Percentiles rank a stretch among this genome's conserved stretches.
These are phyloP conservation scores for Aphodius granarius DNA, from an alignment of 2,888 invertebrate species.

Conservation along the genomic window DNA sequence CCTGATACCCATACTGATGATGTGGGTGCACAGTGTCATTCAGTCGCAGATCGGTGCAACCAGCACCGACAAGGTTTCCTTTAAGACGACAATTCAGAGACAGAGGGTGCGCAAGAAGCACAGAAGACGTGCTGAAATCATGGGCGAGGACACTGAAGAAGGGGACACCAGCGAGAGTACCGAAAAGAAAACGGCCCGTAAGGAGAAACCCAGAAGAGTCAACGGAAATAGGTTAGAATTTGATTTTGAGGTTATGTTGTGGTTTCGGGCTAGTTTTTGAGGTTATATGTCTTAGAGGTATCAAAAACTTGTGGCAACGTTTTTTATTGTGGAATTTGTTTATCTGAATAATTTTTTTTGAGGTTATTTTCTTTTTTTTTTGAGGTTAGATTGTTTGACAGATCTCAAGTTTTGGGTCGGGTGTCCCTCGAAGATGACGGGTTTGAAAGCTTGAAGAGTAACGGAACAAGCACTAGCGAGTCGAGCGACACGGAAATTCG, in stretches of 20 bases:
- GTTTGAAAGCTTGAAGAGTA: constrained; percentile 83
- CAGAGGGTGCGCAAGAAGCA: constrained; percentile 23
- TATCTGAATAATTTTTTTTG: neutral
- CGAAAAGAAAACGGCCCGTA: constrained; percentile 5
- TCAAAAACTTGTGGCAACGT: too few species aligned
- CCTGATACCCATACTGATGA: constrained; percentile 70
- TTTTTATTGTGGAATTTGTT: neutral
- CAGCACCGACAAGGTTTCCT: constrained; percentile 31
- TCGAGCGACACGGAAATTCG: constrained; percentile 35
- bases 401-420: constrained; percentile 3
- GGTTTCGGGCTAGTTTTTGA: neutral
- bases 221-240: neutral
- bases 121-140: constrained; percentile 8
- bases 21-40: constrained; percentile 73
- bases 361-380: neutral
- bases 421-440: constrained; percentile 65
- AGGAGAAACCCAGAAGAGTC: neutral
- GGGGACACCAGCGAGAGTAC: constrained; percentile 24
- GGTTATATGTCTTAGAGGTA: constrained; percentile 8
- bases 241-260: neutral
- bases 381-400: neutral
- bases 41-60: constrained; percentile 78
- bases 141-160: constrained; percentile 17
- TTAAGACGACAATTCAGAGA: constrained; percentile 19
- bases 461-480: constrained; percentile 65